phyloP scores from a whole-genome alignment of 2,113 vertebrate species.

The Archilochus colubris region DNA sequence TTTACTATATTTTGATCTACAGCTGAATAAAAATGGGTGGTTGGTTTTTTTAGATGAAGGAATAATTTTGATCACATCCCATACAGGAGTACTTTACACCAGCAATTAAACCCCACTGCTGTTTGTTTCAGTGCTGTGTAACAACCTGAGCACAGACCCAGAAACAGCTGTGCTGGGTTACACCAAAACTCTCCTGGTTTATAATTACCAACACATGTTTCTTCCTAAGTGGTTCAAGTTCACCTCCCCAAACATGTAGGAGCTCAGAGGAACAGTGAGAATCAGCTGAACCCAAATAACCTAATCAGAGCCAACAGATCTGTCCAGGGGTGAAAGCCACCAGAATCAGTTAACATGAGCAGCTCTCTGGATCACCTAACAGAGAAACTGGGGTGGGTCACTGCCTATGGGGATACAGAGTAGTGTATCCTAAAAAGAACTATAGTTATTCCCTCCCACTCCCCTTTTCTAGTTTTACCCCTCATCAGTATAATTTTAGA shows the following conservation, averaged over 20 bases:
- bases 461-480: neutral
- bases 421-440: neutral
- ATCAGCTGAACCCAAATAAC: neutral
- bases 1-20: neutral
- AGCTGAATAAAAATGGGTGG: neutral
- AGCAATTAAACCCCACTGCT: neutral
- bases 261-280: neutral
- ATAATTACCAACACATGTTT: neutral
- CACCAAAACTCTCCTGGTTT: fast-evolving
- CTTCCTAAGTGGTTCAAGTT: neutral
- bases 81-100: neutral
- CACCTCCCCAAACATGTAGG: neutral
- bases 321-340: neutral
- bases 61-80: neutral
- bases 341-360: fast-evolving
- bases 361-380: neutral
- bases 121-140: neutral
- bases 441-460: neutral
- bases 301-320: neutral
- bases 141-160: neutral
- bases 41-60: neutral
- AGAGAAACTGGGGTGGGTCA: neutral
- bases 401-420: neutral
- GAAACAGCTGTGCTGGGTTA: neutral
- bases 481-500: neutral